These are phyloP conservation scores for Enteromius anoplus DNA, from an alignment of 2,797 vertebrate species.

Conservation along the genomic window DNA sequence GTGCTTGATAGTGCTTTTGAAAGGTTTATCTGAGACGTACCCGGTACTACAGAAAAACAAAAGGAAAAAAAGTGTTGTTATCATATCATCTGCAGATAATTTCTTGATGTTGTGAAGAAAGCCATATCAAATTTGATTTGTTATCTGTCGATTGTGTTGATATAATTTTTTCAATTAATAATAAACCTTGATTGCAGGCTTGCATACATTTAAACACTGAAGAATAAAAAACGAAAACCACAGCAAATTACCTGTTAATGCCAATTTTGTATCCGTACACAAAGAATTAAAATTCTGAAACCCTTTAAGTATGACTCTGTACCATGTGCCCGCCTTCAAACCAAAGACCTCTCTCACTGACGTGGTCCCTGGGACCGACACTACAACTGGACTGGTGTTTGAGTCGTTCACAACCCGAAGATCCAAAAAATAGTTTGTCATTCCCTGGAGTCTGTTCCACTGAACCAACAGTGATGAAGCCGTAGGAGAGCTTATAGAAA, in stretches of 20 bases:
- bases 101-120: conserved; percentile 9
- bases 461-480: conserved; percentile 72
- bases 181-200: too few species aligned
- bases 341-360: conserved; percentile 65
- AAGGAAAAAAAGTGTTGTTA: background rate
- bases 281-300: conserved; percentile 63
- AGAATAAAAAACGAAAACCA: background rate
- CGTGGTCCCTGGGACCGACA: conserved; percentile 54
- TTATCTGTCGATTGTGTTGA: background rate
- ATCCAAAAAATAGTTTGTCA: conserved; percentile 77
- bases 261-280: conserved; percentile 56
- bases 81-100: conserved; percentile 26
- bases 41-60: conserved; percentile 67
- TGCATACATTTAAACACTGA: background rate
- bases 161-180: too few species aligned
- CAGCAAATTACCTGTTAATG: conserved; percentile 71
- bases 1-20: conserved; percentile 69
- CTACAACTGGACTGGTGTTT: conserved; percentile 60
- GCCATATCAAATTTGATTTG: background rate
- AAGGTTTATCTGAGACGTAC: conserved; percentile 68
- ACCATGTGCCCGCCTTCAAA: conserved; percentile 71
- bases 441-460: conserved; percentile 67
- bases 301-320: conserved; percentile 77
- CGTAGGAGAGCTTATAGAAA: conserved; percentile 64
- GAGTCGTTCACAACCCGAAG: conserved; percentile 71